Evolutionary conservation across 1,140 invertebrate genomes (phyloP).

Genomic region (Ruditapes philippinarum): DNA sequence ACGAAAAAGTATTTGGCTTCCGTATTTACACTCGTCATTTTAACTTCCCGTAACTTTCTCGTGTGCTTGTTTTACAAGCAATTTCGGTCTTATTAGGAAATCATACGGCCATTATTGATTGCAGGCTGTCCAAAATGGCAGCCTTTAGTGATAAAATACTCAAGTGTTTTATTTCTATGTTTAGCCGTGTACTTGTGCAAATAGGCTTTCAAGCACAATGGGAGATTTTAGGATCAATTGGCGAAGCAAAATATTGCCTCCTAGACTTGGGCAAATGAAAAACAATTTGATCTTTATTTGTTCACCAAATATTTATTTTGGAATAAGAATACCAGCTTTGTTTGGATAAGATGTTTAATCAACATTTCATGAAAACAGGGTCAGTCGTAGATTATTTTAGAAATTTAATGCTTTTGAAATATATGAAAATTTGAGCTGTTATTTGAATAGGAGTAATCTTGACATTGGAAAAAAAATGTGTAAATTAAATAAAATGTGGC

Average conservation of each 20-base stretch:
- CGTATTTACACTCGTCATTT: background rate
- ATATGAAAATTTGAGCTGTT: constrained; percentile 61
- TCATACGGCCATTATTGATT: constrained; percentile 49
- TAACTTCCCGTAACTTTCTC: background rate
- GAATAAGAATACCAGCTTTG: constrained; percentile 67
- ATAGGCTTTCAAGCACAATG: constrained; percentile 60
- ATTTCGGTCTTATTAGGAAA: constrained; percentile 37
- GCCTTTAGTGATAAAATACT: constrained; percentile 48
- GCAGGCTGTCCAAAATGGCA: constrained; percentile 48
- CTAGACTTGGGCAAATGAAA: constrained; percentile 64
- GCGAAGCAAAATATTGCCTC: constrained; percentile 64
- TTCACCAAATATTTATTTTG: constrained; percentile 60
- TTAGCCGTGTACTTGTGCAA: constrained; percentile 53
- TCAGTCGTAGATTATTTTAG: constrained; percentile 63
- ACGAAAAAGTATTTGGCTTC: too few species aligned
- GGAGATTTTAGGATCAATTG: constrained; percentile 69
- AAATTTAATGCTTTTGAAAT: constrained; percentile 68
- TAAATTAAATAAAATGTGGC: constrained; percentile 21
- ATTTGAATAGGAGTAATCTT: constrained; percentile 59
- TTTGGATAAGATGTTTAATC: constrained; percentile 64
- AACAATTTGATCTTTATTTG: constrained; percentile 69
- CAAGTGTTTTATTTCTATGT: constrained; percentile 59
- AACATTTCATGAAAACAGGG: constrained; percentile 58
- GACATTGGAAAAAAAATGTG: constrained; percentile 47
- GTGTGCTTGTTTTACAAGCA: constrained; percentile 31